Evolutionary conservation across 2,797 vertebrate species (phyloP), one percentile per base, ranked within the genome.

Genomic region (Siniperca undulata): DNA sequence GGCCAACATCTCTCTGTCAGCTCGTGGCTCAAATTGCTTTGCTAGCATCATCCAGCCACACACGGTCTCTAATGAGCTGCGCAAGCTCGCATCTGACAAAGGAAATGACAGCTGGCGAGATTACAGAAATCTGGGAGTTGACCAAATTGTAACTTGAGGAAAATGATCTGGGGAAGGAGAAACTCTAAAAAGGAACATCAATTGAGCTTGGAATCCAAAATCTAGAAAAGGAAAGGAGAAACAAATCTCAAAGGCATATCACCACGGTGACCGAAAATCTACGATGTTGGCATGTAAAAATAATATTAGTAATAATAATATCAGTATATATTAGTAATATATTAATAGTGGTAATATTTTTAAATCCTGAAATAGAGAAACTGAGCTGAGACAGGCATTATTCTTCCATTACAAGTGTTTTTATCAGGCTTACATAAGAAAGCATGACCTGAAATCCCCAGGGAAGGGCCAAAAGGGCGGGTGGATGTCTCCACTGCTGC

Each of bases 61-160:
- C 27, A 22, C 70, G 2, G 66, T 5, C 48, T 77, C 81, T 91
- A 90, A 93, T 89, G 88, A 91, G 86, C 87, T 60, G 73, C 14
- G 53, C 66, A 70, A 19, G 79, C 83, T 78, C 27, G 34, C 53
- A 62, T 70, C 80, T 88, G 86, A 80, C 76, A 82, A 86, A 81
- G 66, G 75, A 81, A 86, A 69, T 72, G 88, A 82, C 71, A 89
- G 82, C 75, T 74, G 74, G 64, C 38, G 46, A 70, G 76, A 88
- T 90, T 86, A 88, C 66, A 83, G 68, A 84, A 80, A 84, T 80
- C 30, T 88, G 76, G 77, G 79, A 81, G 52, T 80, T 77, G 59
- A 84, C 75, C 77, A 85, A 88, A 85, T 55, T 76, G 61, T 42
- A 86, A 86, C 65, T 72, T 83, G 61, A 22, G 60, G 44, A 78